phyloP scores from a whole-genome alignment of 2,888 invertebrate species.

The Hypolimnas misippus region DNA sequence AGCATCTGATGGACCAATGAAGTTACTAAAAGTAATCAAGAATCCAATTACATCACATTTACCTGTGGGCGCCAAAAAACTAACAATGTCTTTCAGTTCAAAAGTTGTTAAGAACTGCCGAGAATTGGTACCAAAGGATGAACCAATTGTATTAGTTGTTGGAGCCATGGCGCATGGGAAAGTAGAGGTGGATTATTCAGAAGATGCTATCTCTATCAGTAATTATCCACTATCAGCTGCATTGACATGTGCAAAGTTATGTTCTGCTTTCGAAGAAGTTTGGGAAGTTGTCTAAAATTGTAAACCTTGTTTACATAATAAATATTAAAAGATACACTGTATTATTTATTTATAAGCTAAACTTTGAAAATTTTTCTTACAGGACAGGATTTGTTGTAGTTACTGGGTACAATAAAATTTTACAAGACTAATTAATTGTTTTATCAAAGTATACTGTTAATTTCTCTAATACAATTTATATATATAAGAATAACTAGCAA shows the following conservation, averaged over 20 bases:
- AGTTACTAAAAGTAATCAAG: constrained; percentile 97
- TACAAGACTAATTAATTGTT: too few relatives aligned
- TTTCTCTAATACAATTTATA: too few relatives aligned
- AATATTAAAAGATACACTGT: neutral
- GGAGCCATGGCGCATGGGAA: constrained; percentile 99
- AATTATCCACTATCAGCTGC: constrained; percentile 99
- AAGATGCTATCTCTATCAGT: constrained; percentile 95
- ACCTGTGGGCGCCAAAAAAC: constrained; percentile 96
- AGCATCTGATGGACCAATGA: constrained; percentile 94
- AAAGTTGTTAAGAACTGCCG: constrained; percentile 87
- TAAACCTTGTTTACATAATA: neutral
- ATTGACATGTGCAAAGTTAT: constrained; percentile 97
- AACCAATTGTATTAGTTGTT: constrained; percentile 95
- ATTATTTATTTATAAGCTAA: neutral
- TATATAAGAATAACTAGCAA: too few relatives aligned
- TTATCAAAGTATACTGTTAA: too few relatives aligned
- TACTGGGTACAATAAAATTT: too few relatives aligned
- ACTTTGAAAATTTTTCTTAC: too few relatives aligned
- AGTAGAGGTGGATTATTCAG: constrained; percentile 94
- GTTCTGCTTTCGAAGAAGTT: constrained; percentile 96
- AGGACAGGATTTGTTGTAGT: too few relatives aligned
- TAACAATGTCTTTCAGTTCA: constrained; percentile 95
- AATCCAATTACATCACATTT: constrained; percentile 97
- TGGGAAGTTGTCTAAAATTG: constrained; percentile 88
- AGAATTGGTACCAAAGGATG: constrained; percentile 90